Evolutionary conservation across 2,888 invertebrate genomes (phyloP), one percentile per base, ranked within the genome.

Genomic region (Venustoraphidia nigricollis): DNA sequence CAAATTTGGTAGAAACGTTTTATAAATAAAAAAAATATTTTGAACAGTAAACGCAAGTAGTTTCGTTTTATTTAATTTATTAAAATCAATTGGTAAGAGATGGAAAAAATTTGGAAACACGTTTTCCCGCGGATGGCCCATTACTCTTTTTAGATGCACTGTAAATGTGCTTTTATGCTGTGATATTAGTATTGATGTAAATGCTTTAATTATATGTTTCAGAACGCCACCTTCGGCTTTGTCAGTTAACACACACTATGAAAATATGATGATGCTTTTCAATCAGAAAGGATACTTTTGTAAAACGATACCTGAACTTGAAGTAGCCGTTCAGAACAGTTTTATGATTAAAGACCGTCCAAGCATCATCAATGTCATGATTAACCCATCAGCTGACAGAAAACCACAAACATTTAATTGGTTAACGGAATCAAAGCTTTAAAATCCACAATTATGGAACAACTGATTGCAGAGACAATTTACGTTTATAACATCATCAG

Each of bases 371-470:
- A 96, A 96, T 63, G 82, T 94, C 27, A 77, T 89, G 59, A 96
- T 96, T 48, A 82, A 79, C 63, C 89, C 94, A 4, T 76, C 81
- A 52, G 87, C 95, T 10, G 89, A 86, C 62, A 78, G 95, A 53
- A 95, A 94, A 66, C 80, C 86, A 38, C 96, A 96, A 69, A 77
- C 83, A 13, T 93, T 91, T 65, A 83, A 76, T 62, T 94, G 94
- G 94, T 72, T 94, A 6, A 93, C 94, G 0, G 88, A 91, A 67
- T 91, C 93, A 8, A 94, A 94, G 66, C 70, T 91, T 57, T 90
- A 75, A 76, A 27, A 27, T 5, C 5, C 6, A 27, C 5, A 27
- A 27, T 6, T 6, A 27, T 27, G 27, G 6, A 27, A 27, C 6
- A 27, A 27, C 6, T 27, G 27, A 27, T 27, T 27, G 27, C 27